phyloP scores from a whole-genome alignment of 2,888 invertebrate species.

The Plutella xylostella region DNA sequence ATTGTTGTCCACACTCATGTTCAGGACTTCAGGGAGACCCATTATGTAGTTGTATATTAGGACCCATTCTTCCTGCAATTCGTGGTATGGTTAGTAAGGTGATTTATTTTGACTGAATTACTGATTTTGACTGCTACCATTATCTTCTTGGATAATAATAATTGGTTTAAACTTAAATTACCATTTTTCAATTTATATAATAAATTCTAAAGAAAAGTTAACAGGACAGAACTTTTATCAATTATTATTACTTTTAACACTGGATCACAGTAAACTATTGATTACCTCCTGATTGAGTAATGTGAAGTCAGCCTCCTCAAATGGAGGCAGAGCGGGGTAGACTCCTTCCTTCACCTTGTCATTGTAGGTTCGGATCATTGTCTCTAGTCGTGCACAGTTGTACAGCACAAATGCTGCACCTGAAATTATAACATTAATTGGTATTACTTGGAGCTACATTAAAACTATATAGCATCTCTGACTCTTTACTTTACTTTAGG shows the following conservation, averaged over 20 bases:
- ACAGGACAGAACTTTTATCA: too few species aligned
- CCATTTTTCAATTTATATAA: too few species aligned
- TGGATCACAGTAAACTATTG: too few species aligned
- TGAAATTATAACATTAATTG: slow-evolving; percentile 35
- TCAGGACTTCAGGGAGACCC: slow-evolving; percentile 72
- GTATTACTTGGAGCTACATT: not conserved
- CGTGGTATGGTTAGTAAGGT: not conserved
- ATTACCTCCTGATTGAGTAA: slow-evolving; percentile 75
- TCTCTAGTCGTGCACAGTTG: slow-evolving; percentile 79
- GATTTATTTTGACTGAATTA: too few species aligned
- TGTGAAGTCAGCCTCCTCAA: slow-evolving; percentile 72
- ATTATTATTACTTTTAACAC: too few species aligned
- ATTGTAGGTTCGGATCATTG: slow-evolving; percentile 73
- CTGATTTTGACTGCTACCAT: too few species aligned
- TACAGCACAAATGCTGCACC: slow-evolving; percentile 82
- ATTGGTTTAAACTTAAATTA: too few species aligned
- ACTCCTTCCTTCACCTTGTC: slow-evolving; percentile 59
- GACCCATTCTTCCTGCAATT: slow-evolving; percentile 81
- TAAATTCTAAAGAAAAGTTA: too few species aligned
- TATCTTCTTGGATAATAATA: too few species aligned
- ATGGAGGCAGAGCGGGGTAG: slow-evolving; percentile 72
- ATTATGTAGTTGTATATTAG: slow-evolving; percentile 76
- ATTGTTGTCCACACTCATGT: slow-evolving; percentile 56
- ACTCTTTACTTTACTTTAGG: too few species aligned
- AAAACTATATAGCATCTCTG: too few species aligned